A percentile compares a stretch with the other conserved stretches of the same genome.
phyloP scores from a whole-genome alignment of 2,797 vertebrate genomes.

The Anguilla marmorata region DNA sequence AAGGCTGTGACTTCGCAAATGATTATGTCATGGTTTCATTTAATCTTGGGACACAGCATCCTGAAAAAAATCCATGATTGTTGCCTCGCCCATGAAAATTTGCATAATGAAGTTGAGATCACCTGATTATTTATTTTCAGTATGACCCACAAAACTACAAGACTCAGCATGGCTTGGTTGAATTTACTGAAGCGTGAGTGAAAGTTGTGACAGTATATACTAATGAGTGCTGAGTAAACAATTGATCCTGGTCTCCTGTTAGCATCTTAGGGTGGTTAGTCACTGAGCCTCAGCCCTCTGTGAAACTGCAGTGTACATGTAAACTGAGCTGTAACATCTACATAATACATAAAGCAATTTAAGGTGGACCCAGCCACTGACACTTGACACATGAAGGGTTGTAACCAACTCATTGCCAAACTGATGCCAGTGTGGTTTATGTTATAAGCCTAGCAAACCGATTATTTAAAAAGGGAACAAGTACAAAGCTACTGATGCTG shows the following conservation, averaged over 20 bases:
- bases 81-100: conserved; percentile 2
- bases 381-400: neutral
- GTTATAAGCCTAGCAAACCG: neutral
- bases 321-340: neutral
- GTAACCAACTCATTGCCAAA: neutral
- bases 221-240: conserved; percentile 12
- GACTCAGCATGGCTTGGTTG: neutral
- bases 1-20: conserved; percentile 26
- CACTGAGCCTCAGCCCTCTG: neutral
- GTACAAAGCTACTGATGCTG: neutral
- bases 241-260: neutral
- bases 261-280: neutral
- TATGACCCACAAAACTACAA: neutral
- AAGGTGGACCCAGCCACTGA: neutral
- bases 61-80: conserved; percentile 20
- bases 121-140: conserved; percentile 5
- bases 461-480: neutral
- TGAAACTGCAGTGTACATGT: neutral
- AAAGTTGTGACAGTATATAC: neutral
- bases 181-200: neutral
- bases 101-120: conserved; percentile 21
- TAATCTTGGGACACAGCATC: conserved; percentile 13
- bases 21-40: conserved; percentile 23
- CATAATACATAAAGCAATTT: neutral
- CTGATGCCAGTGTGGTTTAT: neutral